Base-by-base conservation (phyloP, 2,113 vertebrate genomes). In the Nothocercus nigrocapillus region DNA sequence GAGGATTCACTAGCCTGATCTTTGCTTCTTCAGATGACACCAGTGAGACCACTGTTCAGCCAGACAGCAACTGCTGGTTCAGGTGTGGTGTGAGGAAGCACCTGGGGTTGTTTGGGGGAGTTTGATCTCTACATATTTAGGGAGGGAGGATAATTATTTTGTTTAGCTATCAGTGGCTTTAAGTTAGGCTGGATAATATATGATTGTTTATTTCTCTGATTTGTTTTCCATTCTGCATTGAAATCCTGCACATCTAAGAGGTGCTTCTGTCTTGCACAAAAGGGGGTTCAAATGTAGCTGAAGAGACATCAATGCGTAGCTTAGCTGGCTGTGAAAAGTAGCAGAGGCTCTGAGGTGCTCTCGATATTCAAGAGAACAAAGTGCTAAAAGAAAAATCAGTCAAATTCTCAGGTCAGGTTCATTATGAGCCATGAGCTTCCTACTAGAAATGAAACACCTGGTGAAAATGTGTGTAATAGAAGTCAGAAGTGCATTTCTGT, bases 301-400 rank as follows among this genome's bases (percentile, higher is more conserved):
- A 53, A 0, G 22, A 92, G 82, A 80, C 64, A 79, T 90, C 56
- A 68, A 32, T 67, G 75, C 67, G 82, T 76, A 34, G 54, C 73
- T 80, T 89, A 85, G 36, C 78, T 95, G 84, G 51, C 75, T 90
- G 72, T 84, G 85, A 89, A 90, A 75, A 49, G 61, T 72, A 87
- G 32, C 79, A 91, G 72, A 88, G 44, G 45, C n/a, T 75, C 49
- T 63, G 54, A 58, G 25, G 27, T 56, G 45, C 49, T 75, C 68
- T 94, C 20, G 36, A 74, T 62, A 25, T 84, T 97, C 83, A 62
- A 88, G 93, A 95, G 83, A 78, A 69, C 73, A 89, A 92, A 92
- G 59, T 80, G 69, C 62, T 94, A 86, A 68, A 78, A 88, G 70
- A 92, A 95, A 91, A 90, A 49, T 70, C 87, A 93, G 93, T 96